phyloP scores from a whole-genome alignment of 2,113 vertebrate species.

The Labeo catla region DNA sequence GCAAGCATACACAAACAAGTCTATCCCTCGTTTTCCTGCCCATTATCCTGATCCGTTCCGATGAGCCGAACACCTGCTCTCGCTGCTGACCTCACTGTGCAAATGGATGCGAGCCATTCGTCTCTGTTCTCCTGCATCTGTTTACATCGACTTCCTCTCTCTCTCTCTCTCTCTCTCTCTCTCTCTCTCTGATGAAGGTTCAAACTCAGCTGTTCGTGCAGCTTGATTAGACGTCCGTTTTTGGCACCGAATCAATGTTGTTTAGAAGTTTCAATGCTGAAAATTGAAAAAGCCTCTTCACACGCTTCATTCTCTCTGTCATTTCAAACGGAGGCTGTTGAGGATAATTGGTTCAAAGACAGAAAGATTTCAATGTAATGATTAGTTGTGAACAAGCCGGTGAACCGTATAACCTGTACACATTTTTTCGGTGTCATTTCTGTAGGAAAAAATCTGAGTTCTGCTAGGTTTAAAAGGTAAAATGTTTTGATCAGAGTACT shows the following conservation, averaged over 20 bases:
- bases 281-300: conserved; percentile 8
- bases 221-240: conserved; percentile 12
- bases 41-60: conserved; percentile 16
- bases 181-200: not conserved
- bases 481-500: not conserved
- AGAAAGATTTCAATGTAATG: conserved; percentile 5
- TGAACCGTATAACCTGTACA: not conserved
- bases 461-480: not conserved
- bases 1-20: conserved; percentile 28
- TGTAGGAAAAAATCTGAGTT: not conserved
- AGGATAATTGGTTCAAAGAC: conserved; percentile 7
- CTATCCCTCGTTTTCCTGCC: conserved; percentile 2
- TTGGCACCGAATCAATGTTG: conserved; percentile 14
- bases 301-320: not conserved
- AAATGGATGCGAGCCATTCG: not conserved
- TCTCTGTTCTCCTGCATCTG: conserved; percentile 5
- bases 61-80: conserved; percentile 27
- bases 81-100: conserved; percentile 19
- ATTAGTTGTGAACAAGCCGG: not conserved
- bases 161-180: not conserved
- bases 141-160: not conserved
- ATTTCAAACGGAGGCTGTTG: not conserved
- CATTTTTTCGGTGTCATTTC: too few species aligned
- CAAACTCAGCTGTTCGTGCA: not conserved
- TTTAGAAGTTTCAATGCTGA: conserved; percentile 2